Percentiles rank a stretch among this genome's conserved stretches.
These are phyloP conservation scores for Artibeus lituratus DNA, from an alignment of 2,797 vertebrate species.

Conservation along the genomic window DNA sequence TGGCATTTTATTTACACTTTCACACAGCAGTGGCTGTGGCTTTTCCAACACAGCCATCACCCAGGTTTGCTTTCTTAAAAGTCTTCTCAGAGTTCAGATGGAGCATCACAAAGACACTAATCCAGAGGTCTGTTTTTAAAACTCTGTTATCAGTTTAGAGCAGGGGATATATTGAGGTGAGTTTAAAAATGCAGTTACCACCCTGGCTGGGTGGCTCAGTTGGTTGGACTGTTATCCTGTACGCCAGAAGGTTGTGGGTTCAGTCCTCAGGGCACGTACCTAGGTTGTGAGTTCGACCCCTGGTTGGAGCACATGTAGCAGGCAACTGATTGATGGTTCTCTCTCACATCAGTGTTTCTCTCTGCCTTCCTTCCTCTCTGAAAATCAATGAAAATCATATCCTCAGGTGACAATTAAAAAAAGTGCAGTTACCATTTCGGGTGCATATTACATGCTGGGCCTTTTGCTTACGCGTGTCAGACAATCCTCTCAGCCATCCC, in stretches of 20 bases:
- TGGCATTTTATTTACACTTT: conserved; percentile 70
- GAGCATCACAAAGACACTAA: neutral
- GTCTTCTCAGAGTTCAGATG: neutral
- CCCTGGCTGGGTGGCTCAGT: neutral
- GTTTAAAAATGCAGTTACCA: neutral
- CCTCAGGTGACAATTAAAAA: neutral
- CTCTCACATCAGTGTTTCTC: neutral
- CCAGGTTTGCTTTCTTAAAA: conserved; percentile 49
- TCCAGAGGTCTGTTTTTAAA: neutral
- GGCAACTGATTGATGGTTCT: neutral
- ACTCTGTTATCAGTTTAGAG: neutral
- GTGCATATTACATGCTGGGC: neutral
- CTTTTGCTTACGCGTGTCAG: neutral
- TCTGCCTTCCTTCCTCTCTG: neutral
- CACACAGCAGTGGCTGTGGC: neutral
- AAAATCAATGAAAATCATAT: neutral
- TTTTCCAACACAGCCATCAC: conserved; percentile 37
- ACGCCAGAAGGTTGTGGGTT: neutral
- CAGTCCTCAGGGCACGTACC: neutral
- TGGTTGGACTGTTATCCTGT: neutral
- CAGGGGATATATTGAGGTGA: neutral
- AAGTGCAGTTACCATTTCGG: neutral
- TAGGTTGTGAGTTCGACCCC: too few species aligned
- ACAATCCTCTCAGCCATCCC: neutral
- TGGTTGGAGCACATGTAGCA: neutral